Evolutionary conservation across 2,888 invertebrate species (phyloP), one percentile per base, ranked within the genome.

Genomic region (Trichopria drosophilae): DNA sequence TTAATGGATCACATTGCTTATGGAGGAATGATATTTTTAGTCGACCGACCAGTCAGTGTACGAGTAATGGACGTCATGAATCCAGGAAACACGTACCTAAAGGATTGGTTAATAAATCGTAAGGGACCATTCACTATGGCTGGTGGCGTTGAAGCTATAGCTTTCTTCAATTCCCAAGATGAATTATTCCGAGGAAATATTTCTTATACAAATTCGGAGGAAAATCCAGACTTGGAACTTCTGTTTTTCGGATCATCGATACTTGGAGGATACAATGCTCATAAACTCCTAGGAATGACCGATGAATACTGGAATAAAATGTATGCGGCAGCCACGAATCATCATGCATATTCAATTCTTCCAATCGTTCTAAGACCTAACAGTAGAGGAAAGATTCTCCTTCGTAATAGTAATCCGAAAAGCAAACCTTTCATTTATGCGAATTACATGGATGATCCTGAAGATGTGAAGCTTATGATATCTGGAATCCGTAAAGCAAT

Each of bases 1-100:
- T 73, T 87, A 6, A 84, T 85, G 79, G 87, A 87, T 63, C 86
- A 87, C 64, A 80, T 85, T 22, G 82, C 82, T 3, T 82, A 85
- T 36, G 82, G 84, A 28, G 86, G 78, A 3, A 62, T 84, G 19
- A 71, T 78, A 4, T 86, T 84, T 61, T 66, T 75, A 4, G 65
- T 82, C 2, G 80, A 83, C 53, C 63, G 78, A 32, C 76, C 79
- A 0, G 72, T 75, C 51, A 48, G 76, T 54, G 10, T 64, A 4
- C 13, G 28, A 1, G 19, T 51, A 0, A 7, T 9, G 1, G 61
- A 61, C 1, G 12, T 63, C 4, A 5, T 50, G 1, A 58, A 62
- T 54, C 58, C 56, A 1, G 5, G 24, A 3, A 48, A 57, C 9
- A 54, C 62, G 1, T 59, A 63, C 19, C 9, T 61, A 3, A 40